phyloP scores from a whole-genome alignment of 2,113 vertebrate genomes.

The Pygoscelis adeliae region DNA sequence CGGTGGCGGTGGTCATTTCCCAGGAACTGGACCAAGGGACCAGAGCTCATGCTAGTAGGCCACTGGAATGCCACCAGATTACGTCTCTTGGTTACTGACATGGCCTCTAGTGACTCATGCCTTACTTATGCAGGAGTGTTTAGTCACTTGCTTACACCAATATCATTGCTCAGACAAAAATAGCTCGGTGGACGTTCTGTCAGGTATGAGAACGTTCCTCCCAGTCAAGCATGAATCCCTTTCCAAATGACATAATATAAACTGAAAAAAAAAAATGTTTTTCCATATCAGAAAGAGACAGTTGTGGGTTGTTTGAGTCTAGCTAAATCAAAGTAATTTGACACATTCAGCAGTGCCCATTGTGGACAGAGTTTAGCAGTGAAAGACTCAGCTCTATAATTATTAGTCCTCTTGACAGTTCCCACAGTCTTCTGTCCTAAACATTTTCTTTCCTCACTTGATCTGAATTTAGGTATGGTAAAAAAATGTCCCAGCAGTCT shows the following conservation, averaged over 20 bases:
- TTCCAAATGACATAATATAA: conserved; percentile 38
- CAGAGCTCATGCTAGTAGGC: background rate
- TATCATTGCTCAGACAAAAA: conserved; percentile 11
- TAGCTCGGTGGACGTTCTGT: conserved; percentile 9
- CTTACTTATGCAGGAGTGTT: background rate
- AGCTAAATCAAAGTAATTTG: background rate
- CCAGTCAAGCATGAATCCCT: conserved; percentile 61
- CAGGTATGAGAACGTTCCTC: conserved; percentile 10
- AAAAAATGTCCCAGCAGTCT: background rate
- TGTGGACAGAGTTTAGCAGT: background rate
- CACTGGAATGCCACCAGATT: background rate
- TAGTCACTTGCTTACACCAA: background rate
- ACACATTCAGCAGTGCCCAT: background rate
- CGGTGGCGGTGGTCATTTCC: background rate
- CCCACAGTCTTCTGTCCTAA: background rate
- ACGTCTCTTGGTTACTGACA: background rate
- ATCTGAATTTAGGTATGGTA: background rate
- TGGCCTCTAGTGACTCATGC: background rate
- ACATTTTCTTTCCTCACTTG: background rate
- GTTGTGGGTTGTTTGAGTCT: background rate
- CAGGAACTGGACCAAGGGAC: background rate
- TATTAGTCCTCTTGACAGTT: background rate
- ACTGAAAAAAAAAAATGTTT: background rate
- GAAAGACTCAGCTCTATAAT: background rate
- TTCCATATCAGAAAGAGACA: conserved; percentile 29